These are phyloP conservation scores for Sterna hirundo DNA, from an alignment of 2,113 vertebrate genomes.

Conservation along the genomic window DNA sequence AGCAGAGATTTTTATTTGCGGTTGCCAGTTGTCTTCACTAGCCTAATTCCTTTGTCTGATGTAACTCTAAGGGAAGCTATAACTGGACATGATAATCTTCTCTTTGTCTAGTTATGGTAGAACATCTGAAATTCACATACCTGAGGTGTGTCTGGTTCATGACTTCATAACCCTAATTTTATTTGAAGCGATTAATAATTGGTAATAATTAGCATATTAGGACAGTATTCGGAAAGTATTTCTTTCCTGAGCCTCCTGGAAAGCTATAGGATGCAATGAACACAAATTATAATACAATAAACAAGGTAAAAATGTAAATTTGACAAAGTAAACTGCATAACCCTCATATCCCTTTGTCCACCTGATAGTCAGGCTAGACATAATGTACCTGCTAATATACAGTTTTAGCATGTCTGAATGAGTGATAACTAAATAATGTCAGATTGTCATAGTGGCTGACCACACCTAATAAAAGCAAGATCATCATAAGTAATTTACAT, in stretches of 20 bases:
- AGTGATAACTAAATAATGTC: neutral
- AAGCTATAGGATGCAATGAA: neutral
- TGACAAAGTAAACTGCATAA: neutral
- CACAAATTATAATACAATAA: neutral
- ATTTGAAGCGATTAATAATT: neutral
- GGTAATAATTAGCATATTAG: neutral
- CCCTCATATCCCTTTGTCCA: neutral
- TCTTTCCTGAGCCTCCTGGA: neutral
- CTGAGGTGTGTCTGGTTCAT: neutral
- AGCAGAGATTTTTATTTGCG: neutral
- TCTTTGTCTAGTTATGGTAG: neutral
- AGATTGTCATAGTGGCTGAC: neutral
- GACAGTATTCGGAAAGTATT: neutral
- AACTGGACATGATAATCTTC: neutral
- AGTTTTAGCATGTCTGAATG: neutral
- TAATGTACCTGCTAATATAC: neutral
- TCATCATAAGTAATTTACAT: neutral
- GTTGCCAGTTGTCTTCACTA: neutral
- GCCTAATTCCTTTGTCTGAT: neutral
- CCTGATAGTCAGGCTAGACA: neutral
- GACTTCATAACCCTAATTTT: neutral
- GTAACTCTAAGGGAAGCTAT: neutral
- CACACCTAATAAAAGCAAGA: neutral
- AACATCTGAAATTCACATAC: neutral
- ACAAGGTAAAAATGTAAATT: neutral